Evolutionary conservation across 2,113 vertebrate genomes (phyloP), one percentile per base, ranked within the genome.

Genomic region (Lethenteron reissneri): DNA sequence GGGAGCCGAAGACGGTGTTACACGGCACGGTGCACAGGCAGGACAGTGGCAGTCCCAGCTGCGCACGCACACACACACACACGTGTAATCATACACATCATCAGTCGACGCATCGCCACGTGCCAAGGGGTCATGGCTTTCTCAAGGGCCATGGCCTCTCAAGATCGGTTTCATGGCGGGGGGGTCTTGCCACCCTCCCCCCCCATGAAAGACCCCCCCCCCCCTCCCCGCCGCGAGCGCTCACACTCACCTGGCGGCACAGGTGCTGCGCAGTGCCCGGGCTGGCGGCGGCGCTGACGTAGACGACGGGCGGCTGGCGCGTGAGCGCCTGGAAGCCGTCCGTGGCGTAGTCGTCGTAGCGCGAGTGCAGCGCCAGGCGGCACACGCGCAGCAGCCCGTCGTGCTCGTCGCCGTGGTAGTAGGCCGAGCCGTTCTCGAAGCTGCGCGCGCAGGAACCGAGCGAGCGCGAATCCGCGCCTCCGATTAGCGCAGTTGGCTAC

Each of bases 1-100:
- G 89, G 72, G 92, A 97, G 79, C 92, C 92, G 81, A 97, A 97
- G 82, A 97, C 80, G 13, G 92, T 97, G 80, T 97, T 97, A 78
- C 92, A 97, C 58, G 92, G 92, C 58, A 95, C 92, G 1, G 81
- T 87, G 73, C 92, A 94, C 76, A 97, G 72, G 58, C 84, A 85
- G 57, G 84, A 83, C 58, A 86, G 79, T 9, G 85, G 84, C 70
- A 86, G 72, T 68, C 84, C 83, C 0, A 87, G 81, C 85, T 87
- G 76, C 57, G 76, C 14, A 77, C 41, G 41, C 41, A 6, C 41
- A 41, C 41, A 41, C 41, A 41, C 25, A 41, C 41, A 41, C 41
- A 41, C 5, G 4, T 41, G 5, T 41, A 41, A 6, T 6, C 4
- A 6, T 4, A 41, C 41, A 41, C 41, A 41, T 41, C 41, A 41